These are phyloP conservation scores for Panopea generosa DNA, from an alignment of 2,888 invertebrate genomes.

Conservation along the genomic window DNA sequence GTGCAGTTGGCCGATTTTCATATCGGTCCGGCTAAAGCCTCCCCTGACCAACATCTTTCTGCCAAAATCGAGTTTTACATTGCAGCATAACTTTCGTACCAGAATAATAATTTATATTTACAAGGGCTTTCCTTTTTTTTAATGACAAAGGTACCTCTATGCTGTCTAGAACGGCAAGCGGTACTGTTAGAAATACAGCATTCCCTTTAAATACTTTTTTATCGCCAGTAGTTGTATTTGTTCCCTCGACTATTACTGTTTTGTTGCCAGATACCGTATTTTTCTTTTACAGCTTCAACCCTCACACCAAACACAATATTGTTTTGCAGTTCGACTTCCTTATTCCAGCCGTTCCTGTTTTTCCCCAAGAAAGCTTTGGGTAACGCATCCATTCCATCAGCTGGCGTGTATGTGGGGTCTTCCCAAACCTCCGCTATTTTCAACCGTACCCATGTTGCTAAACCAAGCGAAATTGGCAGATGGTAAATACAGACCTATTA, in stretches of 20 bases:
- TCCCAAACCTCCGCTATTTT: too few relatives aligned
- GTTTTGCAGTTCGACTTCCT: not conserved
- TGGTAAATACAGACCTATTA: too few relatives aligned
- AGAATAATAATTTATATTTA: conserved; percentile 34
- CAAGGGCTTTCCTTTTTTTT: conserved; percentile 24
- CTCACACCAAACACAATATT: not conserved
- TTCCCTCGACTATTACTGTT: conserved; percentile 25
- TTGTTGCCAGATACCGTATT: too few relatives aligned
- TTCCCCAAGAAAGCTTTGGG: conserved; percentile 5
- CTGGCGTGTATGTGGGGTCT: not conserved
- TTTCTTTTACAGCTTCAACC: conserved; percentile 3
- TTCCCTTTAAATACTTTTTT: conserved; percentile 21
- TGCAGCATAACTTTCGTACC: conserved; percentile 54
- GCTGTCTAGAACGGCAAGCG: conserved; percentile 48
- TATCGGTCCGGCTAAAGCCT: conserved; percentile 33
- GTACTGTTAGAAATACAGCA: conserved; percentile 54
- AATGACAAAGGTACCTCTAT: conserved; percentile 27
- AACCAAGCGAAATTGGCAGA: too few relatives aligned
- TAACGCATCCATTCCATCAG: conserved; percentile 19
- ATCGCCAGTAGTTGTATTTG: conserved; percentile 30
- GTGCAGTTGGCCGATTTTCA: conserved; percentile 18
- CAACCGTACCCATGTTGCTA: too few relatives aligned
- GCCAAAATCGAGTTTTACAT: conserved; percentile 55
- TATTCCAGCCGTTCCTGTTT: conserved; percentile 19
- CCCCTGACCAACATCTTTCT: conserved; percentile 52